phyloP scores from a whole-genome alignment of 2,888 invertebrate genomes.

The Unio pictorum region DNA sequence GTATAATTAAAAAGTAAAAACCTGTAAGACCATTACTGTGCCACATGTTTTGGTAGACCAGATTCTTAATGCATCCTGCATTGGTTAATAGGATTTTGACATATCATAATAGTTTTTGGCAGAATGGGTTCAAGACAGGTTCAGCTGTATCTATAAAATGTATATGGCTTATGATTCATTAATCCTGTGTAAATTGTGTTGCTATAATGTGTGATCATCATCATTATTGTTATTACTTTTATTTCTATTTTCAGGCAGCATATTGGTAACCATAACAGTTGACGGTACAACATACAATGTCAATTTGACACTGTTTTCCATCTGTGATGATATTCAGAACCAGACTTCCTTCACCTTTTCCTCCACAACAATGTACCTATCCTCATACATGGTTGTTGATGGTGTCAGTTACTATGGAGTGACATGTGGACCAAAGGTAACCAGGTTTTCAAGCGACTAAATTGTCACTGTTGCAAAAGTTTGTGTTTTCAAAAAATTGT shows the following conservation, averaged over 20 bases:
- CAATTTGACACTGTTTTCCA: slow-evolving; percentile 31
- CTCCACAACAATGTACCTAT: slow-evolving; percentile 27
- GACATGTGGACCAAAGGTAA: slow-evolving; percentile 29
- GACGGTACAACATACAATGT: slow-evolving; percentile 29
- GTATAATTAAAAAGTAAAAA: no score
- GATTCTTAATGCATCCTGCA: no score
- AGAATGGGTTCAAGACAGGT: no score
- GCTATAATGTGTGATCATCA: no score
- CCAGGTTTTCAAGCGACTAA: slow-evolving; percentile 13
- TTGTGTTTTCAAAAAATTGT: no score
- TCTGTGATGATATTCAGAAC: slow-evolving; percentile 33
- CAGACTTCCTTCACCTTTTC: slow-evolving; percentile 28
- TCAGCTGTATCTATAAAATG: no score
- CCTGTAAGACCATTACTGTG: no score
- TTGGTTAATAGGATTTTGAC: no score
- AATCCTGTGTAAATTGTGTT: no score
- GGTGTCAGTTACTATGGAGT: slow-evolving; percentile 42
- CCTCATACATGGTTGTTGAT: slow-evolving; percentile 38
- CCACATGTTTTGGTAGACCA: no score
- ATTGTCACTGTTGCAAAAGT: slow-evolving; percentile 1
- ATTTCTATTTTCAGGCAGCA: slow-evolving; percentile 40
- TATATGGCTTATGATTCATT: no score
- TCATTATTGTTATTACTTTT: neutral
- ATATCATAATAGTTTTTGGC: no score
- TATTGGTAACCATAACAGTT: slow-evolving; percentile 39